Conservation (phyloP, 2,888 invertebrate species). For the Athetis lepigone region DNA sequence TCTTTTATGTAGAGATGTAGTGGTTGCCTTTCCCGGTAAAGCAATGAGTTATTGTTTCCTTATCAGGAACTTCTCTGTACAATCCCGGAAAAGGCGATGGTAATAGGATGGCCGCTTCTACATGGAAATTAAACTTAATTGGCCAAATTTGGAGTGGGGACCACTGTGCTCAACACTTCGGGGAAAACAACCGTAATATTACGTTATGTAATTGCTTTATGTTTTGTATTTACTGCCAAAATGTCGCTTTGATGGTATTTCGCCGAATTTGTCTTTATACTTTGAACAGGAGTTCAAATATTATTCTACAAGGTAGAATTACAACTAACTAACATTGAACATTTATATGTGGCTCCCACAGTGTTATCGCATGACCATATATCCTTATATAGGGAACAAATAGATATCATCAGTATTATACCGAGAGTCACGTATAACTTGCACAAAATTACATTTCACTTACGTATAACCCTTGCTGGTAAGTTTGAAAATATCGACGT, state of each 20-base stretch:
- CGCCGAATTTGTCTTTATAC: background rate
- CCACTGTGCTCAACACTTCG: background rate
- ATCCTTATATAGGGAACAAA: too few relatives aligned
- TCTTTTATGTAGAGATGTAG: too few relatives aligned
- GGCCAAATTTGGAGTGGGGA: background rate
- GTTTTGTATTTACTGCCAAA: background rate
- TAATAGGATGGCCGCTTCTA: too few relatives aligned
- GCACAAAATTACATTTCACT: background rate
- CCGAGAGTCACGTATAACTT: background rate
- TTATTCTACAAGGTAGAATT: too few relatives aligned
- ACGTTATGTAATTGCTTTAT: background rate
- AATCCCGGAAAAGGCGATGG: too few relatives aligned
- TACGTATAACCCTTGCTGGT: conserved; percentile 5
- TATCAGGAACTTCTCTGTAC: background rate
- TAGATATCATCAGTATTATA: background rate
- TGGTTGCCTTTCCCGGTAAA: background rate
- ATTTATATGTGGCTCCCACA: too few relatives aligned
- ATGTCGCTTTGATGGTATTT: background rate
- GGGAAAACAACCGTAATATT: background rate
- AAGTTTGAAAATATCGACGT: conserved; percentile 44
- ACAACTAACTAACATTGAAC: too few relatives aligned
- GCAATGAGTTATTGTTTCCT: background rate
- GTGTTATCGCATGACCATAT: too few relatives aligned
- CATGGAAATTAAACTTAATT: too few relatives aligned
- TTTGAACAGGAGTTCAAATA: too few relatives aligned